Conservation (phyloP, 2,888 invertebrate genomes). For the Pyrrhosoma nymphula region DNA sequence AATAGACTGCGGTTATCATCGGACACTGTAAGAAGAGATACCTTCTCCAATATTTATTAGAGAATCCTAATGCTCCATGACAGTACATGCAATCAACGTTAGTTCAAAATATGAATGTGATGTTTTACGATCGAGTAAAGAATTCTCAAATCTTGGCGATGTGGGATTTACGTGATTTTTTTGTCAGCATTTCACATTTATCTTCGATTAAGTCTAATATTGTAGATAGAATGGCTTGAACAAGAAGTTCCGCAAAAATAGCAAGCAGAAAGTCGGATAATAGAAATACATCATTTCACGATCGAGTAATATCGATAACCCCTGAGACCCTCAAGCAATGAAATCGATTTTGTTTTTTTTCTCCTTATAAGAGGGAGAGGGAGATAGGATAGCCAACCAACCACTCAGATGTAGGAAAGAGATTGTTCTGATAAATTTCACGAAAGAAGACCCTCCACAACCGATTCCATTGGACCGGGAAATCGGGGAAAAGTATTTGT, state of each 20-base stretch:
- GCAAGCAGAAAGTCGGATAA: neutral
- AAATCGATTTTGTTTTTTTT: neutral
- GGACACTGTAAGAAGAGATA: too few relatives aligned
- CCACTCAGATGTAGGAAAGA: neutral
- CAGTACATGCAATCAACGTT: too few relatives aligned
- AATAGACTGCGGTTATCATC: too few relatives aligned
- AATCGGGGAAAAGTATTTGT: neutral
- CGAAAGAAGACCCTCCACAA: neutral
- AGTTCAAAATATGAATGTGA: too few relatives aligned
- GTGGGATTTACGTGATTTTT: too few relatives aligned
- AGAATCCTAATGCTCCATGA: too few relatives aligned
- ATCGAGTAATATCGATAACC: neutral
- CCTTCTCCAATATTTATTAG: too few relatives aligned
- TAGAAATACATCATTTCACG: neutral
- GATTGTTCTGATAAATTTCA: constrained; percentile 9
- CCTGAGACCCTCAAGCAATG: neutral
- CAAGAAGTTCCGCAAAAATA: neutral
- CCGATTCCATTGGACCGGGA: neutral
- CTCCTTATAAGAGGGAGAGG: neutral
- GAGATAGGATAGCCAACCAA: neutral
- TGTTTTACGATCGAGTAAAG: too few relatives aligned
- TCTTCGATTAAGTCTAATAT: too few relatives aligned
- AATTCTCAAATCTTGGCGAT: too few relatives aligned
- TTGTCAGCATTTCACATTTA: too few relatives aligned
- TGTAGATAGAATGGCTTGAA: neutral